Percentiles rank a stretch among this genome's conserved stretches.
These are phyloP conservation scores for Dusona sp. DNA, from an alignment of 2,888 invertebrate species.

Conservation along the genomic window DNA sequence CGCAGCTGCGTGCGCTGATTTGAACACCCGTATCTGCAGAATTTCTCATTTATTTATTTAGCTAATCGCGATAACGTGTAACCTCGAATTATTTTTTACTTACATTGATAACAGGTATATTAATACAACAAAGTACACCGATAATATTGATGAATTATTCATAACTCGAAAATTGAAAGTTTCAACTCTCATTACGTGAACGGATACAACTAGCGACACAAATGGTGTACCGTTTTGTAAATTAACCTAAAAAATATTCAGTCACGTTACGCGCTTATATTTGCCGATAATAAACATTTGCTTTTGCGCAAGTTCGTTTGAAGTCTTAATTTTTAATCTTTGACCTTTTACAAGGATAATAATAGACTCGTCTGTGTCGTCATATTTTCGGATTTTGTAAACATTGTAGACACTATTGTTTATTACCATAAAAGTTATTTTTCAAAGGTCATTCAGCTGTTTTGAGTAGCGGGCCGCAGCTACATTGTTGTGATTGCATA, in stretches of 20 bases:
- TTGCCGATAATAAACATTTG: neutral
- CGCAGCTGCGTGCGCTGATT: slow-evolving; percentile 21
- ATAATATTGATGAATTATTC: neutral
- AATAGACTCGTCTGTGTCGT: neutral
- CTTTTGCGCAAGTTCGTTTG: neutral
- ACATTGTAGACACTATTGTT: neutral
- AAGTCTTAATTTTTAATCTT: neutral
- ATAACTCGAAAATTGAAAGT: neutral
- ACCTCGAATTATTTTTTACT: neutral
- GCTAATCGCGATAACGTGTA: neutral
- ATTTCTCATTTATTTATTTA: neutral
- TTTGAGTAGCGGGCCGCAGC: neutral
- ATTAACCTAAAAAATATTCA: neutral
- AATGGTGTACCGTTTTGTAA: neutral
- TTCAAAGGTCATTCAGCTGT: neutral
- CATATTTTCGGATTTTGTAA: neutral
- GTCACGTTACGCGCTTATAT: neutral
- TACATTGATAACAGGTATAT: neutral
- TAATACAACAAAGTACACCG: neutral
- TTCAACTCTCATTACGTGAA: neutral
- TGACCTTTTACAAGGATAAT: neutral
- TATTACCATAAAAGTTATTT: neutral
- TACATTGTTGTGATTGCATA: slow-evolving; percentile 2
- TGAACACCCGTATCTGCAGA: neutral
- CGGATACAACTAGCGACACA: slow-evolving; percentile 3